Percentiles rank a stretch among this genome's conserved stretches.
phyloP scores from a whole-genome alignment of 2,888 invertebrate genomes.

The Sinodicranocentrus sp. region DNA sequence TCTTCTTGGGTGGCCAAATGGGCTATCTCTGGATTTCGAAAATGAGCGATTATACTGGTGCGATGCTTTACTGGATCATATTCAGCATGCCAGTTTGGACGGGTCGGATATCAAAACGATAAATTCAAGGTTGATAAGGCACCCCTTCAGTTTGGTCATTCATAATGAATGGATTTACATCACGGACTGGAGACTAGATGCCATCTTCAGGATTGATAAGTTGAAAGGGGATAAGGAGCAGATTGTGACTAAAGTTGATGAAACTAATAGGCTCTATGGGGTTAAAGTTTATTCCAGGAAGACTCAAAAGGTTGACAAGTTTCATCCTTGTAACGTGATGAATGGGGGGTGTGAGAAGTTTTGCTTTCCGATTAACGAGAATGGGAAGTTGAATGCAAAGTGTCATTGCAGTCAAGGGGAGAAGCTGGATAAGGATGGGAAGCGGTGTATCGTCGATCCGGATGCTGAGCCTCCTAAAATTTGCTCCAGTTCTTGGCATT shows the following conservation, averaged over 20 bases:
- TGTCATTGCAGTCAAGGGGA: conserved; percentile 98
- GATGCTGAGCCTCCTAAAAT: conserved; percentile 91
- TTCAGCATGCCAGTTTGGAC: conserved; percentile 94
- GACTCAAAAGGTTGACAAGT: conserved; percentile 84
- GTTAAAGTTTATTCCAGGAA: conserved; percentile 91
- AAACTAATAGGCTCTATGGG: conserved; percentile 93
- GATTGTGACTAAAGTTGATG: conserved; percentile 91
- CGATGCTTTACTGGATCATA: conserved; percentile 96
- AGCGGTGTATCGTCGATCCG: conserved; percentile 88
- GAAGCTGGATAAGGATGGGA: conserved; percentile 84
- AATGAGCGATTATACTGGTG: conserved; percentile 97
- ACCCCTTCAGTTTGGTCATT: conserved; percentile 95
- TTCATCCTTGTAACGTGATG: conserved; percentile 89
- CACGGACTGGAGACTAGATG: conserved; percentile 97
- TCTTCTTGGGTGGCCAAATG: conserved; percentile 98
- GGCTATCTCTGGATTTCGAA: conserved; percentile 93
- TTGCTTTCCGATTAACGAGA: conserved; percentile 88
- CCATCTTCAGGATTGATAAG: conserved; percentile 94
- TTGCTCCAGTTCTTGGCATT: conserved; percentile 95
- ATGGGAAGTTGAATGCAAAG: conserved; percentile 79
- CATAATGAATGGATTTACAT: conserved; percentile 95
- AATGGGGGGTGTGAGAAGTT: conserved; percentile 97
- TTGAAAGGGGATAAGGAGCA: conserved; percentile 92
- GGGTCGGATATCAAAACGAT: conserved; percentile 95
- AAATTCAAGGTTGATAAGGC: conserved; percentile 89